Base-by-base conservation (phyloP, 2,113 vertebrate genomes). In the Micronycteris hirsuta region DNA sequence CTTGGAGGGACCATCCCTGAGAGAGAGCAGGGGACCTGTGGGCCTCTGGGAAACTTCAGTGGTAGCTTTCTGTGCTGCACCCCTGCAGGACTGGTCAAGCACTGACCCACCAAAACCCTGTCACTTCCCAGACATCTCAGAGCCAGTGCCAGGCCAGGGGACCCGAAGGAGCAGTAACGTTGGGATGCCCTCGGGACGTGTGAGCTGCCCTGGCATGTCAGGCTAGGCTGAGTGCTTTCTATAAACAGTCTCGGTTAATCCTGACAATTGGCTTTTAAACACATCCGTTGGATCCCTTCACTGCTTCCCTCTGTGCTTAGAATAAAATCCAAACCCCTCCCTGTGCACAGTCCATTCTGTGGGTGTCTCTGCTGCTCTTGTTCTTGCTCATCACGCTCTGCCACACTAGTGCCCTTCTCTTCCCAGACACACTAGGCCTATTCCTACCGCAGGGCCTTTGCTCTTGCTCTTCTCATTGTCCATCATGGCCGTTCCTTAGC, bases 281-380 rank as follows among this genome's bases (percentile, higher is more conserved):
- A 2, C 7, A 5, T 33, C 17, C 1, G 1, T 49, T 47, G 80
- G 54, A 45, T 58, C 12, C 41, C 80, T 92, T 90, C 36, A 28
- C 88, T 45, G 47, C n/a, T 56, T 56, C 70, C 31, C 26, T 26
- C 43, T 22, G 1, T 4, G 11, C 76, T 80, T 52, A 19, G 11
- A 31, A 26, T 45, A 82, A 68, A 81, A 33, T 24, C 63, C 22
- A 24, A 41, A 36, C n/a, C 68, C 70, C 76, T 86, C 43, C 3
- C 22, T 4, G 5, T 58, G 19, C 13, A 15, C 1, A 4, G 12
- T 68, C 43, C 0, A 7, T 14, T 63, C 17, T 13, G 28, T 22
- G 15, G 20, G 12, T 19, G 7, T 45, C 65, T 31, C 28, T 5
- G 3, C 86, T 49, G 81, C 43, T 68, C 58, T 33, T 45, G 33